A percentile compares a stretch with the other conserved stretches of the same genome.
phyloP scores from a whole-genome alignment of 2,113 vertebrate species.

The Scolopax mira region DNA sequence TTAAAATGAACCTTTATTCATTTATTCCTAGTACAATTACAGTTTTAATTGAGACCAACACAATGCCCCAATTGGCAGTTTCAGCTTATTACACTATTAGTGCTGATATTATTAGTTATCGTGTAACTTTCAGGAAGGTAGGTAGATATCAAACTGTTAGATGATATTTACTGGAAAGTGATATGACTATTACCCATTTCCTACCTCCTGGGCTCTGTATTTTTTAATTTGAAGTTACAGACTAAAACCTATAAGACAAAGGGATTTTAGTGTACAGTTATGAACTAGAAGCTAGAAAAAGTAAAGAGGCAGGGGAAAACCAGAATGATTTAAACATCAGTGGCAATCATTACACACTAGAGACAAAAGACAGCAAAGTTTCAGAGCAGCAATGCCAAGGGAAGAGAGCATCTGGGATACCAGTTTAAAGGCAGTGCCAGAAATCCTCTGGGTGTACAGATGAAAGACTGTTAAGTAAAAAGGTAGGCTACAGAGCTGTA shows the following conservation, averaged over 20 bases:
- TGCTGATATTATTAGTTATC: neutral
- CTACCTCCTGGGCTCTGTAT: neutral
- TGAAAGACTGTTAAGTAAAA: neutral
- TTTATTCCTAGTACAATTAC: neutral
- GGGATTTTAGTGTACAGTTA: neutral
- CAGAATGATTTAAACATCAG: neutral
- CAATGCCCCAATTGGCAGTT: rapidly evolving
- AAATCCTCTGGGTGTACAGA: neutral
- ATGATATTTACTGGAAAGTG: neutral
- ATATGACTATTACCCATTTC: neutral
- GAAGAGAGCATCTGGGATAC: neutral
- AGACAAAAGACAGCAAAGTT: neutral
- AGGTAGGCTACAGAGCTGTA: neutral
- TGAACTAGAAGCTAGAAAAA: neutral
- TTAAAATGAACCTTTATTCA: neutral
- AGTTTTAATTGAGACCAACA: neutral
- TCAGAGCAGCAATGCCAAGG: neutral
- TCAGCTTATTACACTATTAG: neutral
- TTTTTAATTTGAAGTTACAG: neutral
- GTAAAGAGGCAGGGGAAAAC: neutral
- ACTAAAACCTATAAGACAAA: neutral
- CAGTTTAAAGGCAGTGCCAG: neutral
- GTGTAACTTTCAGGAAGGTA: neutral
- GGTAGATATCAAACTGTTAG: neutral
- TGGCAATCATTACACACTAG: neutral